Evolutionary conservation across 2,888 invertebrate genomes (phyloP), one percentile per base, ranked within the genome.

Genomic region (Hydroisotoma schaefferi): DNA sequence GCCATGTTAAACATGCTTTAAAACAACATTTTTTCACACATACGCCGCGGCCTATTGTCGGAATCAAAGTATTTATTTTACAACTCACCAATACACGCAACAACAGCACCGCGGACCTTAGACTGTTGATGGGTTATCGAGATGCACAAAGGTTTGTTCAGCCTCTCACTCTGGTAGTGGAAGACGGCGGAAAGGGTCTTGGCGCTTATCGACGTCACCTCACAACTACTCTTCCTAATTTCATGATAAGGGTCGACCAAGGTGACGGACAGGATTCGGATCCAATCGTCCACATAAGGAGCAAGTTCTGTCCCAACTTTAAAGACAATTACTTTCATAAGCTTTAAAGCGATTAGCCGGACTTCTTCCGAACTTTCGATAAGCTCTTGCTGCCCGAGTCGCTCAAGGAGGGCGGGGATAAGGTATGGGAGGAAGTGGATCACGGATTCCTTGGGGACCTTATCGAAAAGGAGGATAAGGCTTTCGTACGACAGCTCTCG

Each of bases 101-200:
- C 79, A 18, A 88, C 85, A 40, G 85, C 82, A 15, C 87, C 83
- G 60, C 94, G 80, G 43, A 91, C 87, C 77, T 84, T 85, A 60
- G 85, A 89, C 76, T 93, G 90, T 74, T 91, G 91, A 76, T 94
- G 93, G 27, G 82, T 79, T 72, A 90, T 83, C 74, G 87, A 86
- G 2, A 80, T 78, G 43, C 90, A 76, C 1, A 93, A 79, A 0
- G 92, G 88, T 70, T 86, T 84, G 0, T 89, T 82, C 65, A 91
- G 80, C 38, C 78, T 81, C 72, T 90, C 88, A 0, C 87, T 86
- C 70, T 85, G 85, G 64, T 84, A 80, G 73, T 89, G 87, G 75
- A 94, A 89, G 73, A 87, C 83, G 61, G 80, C 78, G 0, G 87
- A 84, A 6, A 87, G 73, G 2, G 82, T 79, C 60, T 79, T 80